A percentile compares a stretch with the other conserved stretches of the same genome.
phyloP scores from a whole-genome alignment of 2,888 invertebrate genomes.

The Steinernema carpocapsae region DNA sequence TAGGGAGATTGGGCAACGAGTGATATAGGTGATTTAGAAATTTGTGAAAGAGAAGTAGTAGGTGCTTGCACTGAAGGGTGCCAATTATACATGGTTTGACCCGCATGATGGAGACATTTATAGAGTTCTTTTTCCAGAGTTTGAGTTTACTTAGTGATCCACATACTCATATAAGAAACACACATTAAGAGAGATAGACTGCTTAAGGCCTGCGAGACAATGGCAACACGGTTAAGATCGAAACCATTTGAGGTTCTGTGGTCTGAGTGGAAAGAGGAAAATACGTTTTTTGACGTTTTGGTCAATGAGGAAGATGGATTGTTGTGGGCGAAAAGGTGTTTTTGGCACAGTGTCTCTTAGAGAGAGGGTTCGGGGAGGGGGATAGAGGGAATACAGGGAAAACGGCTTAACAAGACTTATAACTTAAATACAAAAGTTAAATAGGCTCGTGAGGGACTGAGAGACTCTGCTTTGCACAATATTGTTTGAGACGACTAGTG shows the following conservation, averaged over 20 bases:
- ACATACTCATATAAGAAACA: not conserved
- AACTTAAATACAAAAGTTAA: too few relatives aligned
- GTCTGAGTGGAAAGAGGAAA: not conserved
- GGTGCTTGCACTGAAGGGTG: slow-evolving; percentile 6
- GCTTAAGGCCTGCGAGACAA: slow-evolving; percentile 30
- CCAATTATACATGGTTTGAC: slow-evolving; percentile 30
- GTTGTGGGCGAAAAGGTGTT: not conserved
- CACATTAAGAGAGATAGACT: slow-evolving; percentile 9
- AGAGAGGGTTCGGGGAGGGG: too few relatives aligned
- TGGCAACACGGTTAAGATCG: slow-evolving; percentile 26
- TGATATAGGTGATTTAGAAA: slow-evolving; percentile 27
- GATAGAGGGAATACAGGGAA: too few relatives aligned
- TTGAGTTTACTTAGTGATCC: slow-evolving; percentile 18
- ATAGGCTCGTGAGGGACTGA: too few relatives aligned
- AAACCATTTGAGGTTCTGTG: slow-evolving; percentile 30
- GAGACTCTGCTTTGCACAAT: too few relatives aligned
- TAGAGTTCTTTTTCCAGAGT: slow-evolving; percentile 34
- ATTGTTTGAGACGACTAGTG: slow-evolving; percentile 4
- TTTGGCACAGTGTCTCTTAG: slow-evolving; percentile 3
- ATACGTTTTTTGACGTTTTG: too few relatives aligned
- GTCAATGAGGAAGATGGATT: too few relatives aligned
- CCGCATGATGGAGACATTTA: slow-evolving; percentile 31
- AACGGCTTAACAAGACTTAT: too few relatives aligned
- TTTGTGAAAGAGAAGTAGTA: slow-evolving; percentile 33
- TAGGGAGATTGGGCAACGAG: slow-evolving; percentile 4